Evolutionary conservation across 2,113 vertebrate species (phyloP).

Genomic region (Sialia sialis): DNA sequence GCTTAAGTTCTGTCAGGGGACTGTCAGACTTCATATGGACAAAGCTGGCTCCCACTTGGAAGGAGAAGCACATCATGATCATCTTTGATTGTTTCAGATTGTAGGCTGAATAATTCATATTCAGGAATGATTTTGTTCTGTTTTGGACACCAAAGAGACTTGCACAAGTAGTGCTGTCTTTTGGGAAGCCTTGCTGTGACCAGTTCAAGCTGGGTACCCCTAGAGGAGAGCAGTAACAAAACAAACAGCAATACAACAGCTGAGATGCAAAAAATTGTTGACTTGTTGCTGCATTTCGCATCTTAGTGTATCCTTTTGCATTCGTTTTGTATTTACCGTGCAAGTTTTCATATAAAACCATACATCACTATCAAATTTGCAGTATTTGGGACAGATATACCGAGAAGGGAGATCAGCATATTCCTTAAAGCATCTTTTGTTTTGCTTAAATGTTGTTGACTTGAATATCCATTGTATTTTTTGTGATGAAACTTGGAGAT

Average conservation of each 20-base stretch:
- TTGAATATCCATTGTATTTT: constrained; percentile 24
- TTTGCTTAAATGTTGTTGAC: neutral
- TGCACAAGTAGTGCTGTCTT: neutral
- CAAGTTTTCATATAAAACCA: neutral
- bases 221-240: neutral
- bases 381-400: neutral
- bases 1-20: neutral
- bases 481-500: constrained; percentile 11
- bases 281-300: neutral
- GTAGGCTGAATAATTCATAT: neutral
- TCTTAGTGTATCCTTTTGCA: neutral
- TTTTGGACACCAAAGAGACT: neutral
- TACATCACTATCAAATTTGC: neutral
- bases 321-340: neutral
- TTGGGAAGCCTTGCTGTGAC: neutral
- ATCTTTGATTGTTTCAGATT: neutral
- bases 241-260: neutral
- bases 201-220: neutral
- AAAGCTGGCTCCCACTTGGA: neutral
- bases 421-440: neutral
- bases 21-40: neutral
- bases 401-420: neutral
- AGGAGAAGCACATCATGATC: neutral
- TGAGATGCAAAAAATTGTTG: neutral
- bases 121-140: neutral